Evolutionary conservation across 2,113 vertebrate genomes (phyloP).

Genomic region (Bombycilla garrulus): DNA sequence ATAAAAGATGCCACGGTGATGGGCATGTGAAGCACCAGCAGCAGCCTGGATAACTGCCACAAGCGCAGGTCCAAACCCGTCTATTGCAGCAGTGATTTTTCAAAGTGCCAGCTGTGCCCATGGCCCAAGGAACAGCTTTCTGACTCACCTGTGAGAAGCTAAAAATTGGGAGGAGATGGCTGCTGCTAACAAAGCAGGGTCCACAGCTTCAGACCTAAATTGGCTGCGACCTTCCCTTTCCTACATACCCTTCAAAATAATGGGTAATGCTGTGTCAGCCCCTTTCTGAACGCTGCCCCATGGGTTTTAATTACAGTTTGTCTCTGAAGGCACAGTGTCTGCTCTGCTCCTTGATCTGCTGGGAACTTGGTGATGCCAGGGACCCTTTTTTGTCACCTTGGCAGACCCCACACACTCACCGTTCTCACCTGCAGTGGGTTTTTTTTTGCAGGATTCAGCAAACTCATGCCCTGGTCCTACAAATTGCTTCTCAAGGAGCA

Average conservation of each 20-base stretch:
- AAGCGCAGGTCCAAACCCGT: background rate
- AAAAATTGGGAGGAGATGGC: background rate
- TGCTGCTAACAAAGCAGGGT: background rate
- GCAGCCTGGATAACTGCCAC: background rate
- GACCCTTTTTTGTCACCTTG: background rate
- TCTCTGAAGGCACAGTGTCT: background rate
- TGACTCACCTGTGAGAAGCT: background rate
- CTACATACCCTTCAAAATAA: background rate
- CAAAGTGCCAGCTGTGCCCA: background rate
- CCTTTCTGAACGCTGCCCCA: background rate
- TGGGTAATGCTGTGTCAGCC: fast-evolving
- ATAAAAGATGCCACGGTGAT: background rate
- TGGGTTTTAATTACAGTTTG: background rate
- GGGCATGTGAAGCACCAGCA: background rate
- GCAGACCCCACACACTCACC: background rate
- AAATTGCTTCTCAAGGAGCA: background rate
- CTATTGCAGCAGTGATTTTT: background rate
- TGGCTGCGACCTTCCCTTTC: background rate
- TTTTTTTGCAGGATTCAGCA: background rate
- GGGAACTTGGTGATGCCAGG: background rate
- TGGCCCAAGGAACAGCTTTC: background rate
- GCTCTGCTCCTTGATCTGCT: background rate
- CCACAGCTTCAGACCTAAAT: background rate
- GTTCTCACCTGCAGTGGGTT: background rate
- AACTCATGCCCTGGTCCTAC: background rate